Base-by-base conservation (phyloP, 2,797 vertebrate species). In the Margarornis squamiger region DNA sequence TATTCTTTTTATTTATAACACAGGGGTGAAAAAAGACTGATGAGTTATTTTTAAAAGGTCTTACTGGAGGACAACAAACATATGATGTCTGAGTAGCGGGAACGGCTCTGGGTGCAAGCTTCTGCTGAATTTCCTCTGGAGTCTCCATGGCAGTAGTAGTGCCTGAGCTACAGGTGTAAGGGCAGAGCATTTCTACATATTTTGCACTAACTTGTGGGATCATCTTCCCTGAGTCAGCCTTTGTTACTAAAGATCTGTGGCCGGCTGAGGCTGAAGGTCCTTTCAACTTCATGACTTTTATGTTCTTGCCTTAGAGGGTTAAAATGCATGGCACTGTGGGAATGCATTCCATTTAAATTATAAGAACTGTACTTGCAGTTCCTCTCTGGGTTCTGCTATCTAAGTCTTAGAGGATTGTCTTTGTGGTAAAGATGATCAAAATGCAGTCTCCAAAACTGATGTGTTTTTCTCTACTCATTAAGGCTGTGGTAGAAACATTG, bases 401-500 rank as follows among this genome's bases (percentile, higher is more conserved):
- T 58, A 45, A 52, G 27, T 77, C 17, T 54, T 55, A 45, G n/a
- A n/a, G 12, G 45, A 43, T 65, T 72, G 21, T 36, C 26, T 83
- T 83, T 91, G 36, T n/a, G 39, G 29, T 49, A 71, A 83, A 91
- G 75, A 58, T 17, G 7, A 65, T 55, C 55, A 67, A 89, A 89
- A 91, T 61, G 12, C 26, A 63, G 55, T 27, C 32, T 93, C 27
- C 24, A 23, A 62, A 81, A 70, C 10, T 21, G 48, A 38, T 48
- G 9, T 80, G 46, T 34, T 96, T 95, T 96, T 59, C 82, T 87
- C 81, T 75, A 41, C 10, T 91, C 14, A 24, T 46, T 71, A 91
- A 27, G 21, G 14, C 24, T 86, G 68, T 51, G 57, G 58, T 17
- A 51, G 26, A 78, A 78, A 7, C 54, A 46, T 73, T 88, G 43